Percentiles rank a stretch among this genome's conserved stretches.
phyloP scores from a whole-genome alignment of 2,797 vertebrate species.

The Holocentrus rufus region DNA sequence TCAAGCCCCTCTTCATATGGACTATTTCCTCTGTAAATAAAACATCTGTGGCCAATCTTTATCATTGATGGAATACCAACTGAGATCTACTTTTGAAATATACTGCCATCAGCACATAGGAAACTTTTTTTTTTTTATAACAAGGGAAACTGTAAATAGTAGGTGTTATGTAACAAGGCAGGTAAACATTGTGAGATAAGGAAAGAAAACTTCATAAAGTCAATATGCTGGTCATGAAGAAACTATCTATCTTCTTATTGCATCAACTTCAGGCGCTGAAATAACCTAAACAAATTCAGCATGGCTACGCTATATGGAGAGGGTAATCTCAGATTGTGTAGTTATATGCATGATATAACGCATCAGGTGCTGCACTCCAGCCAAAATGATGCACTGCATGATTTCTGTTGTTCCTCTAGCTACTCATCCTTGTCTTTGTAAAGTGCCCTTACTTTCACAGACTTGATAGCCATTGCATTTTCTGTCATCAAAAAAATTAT shows the following conservation, averaged over 20 bases:
- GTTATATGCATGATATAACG: too few species aligned
- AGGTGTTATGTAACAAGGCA: too few species aligned
- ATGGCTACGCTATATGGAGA: neutral
- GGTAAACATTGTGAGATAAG: too few species aligned
- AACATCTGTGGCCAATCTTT: neutral
- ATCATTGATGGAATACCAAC: neutral
- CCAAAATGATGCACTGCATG: neutral
- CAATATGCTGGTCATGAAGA: too few species aligned
- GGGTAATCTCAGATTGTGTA: too few species aligned
- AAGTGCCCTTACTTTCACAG: conserved; percentile 46
- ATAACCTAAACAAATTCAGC: too few species aligned
- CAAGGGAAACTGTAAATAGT: too few species aligned
- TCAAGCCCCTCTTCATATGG: neutral
- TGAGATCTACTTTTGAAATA: neutral
- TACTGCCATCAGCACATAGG: neutral
- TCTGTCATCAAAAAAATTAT: conserved; percentile 6
- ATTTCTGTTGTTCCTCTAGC: conserved; percentile 6
- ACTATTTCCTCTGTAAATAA: neutral
- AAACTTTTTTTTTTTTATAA: neutral
- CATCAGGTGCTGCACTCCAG: neutral
- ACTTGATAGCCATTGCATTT: neutral
- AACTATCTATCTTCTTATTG: too few species aligned
- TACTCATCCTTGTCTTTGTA: neutral
- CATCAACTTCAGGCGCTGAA: too few species aligned
- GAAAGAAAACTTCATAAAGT: too few species aligned